A percentile compares a stretch with the other conserved stretches of the same genome.
phyloP scores from a whole-genome alignment of 2,888 invertebrate species.

The Patella ulyssiponensis region DNA sequence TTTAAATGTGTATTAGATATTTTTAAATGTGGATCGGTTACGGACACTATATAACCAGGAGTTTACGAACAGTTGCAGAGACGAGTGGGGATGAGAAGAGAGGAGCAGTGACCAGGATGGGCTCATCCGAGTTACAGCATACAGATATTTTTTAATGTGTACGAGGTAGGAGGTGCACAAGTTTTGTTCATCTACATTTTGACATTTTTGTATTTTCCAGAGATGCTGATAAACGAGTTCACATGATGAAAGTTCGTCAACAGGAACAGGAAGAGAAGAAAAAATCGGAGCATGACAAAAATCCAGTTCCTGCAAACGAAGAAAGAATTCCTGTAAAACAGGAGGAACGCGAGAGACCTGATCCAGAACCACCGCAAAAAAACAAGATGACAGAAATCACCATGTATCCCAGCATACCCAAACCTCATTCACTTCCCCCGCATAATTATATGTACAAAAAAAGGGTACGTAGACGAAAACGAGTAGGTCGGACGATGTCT shows the following conservation, averaged over 20 bases:
- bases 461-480: slow-evolving; percentile 16
- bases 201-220: slow-evolving; percentile 35
- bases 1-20: no score
- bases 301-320: slow-evolving; percentile 18
- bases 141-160: no score
- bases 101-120: no score
- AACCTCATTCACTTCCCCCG: slow-evolving; percentile 60
- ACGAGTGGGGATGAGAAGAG: no score
- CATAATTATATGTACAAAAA: slow-evolving; percentile 58
- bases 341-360: not conserved
- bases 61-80: no score
- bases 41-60: no score
- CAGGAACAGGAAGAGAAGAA: slow-evolving; percentile 21
- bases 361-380: slow-evolving; percentile 35
- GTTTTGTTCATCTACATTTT: no score
- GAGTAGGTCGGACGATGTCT: not conserved
- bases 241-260: slow-evolving; percentile 18
- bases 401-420: slow-evolving; percentile 58
- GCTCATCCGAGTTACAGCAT: no score
- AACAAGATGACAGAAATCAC: slow-evolving; percentile 46
- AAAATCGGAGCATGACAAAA: slow-evolving; percentile 41
- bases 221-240: slow-evolving; percentile 56
- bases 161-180: no score
- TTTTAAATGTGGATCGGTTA: no score
- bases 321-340: not conserved